Conservation (phyloP, 2,797 vertebrate species). For the Aulostomus chinensis region DNA sequence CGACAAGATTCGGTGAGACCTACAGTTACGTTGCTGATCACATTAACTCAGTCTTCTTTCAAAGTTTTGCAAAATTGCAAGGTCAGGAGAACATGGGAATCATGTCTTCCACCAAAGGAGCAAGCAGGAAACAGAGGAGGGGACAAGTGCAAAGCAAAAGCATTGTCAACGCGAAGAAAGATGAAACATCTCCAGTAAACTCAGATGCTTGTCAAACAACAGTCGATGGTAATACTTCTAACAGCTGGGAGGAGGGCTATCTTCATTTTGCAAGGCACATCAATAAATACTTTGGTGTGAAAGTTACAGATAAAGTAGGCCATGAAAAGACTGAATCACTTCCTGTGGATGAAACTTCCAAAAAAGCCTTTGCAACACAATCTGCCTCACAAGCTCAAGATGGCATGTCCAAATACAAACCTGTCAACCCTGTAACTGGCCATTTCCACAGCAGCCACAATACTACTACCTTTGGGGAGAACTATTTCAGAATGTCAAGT, state of each 20-base stretch:
- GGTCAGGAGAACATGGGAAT: conserved; percentile 10
- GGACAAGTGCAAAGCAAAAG: conserved; percentile 21
- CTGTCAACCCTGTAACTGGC: conserved; percentile 15
- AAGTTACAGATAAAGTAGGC: conserved; percentile 37
- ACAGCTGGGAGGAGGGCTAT: conserved; percentile 69
- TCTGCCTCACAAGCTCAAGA: conserved; percentile 19
- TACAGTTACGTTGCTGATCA: conserved; percentile 74
- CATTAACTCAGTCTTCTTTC: conserved; percentile 72
- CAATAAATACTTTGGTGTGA: conserved; percentile 77
- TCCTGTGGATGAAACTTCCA: background rate
- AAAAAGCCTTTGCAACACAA: conserved; percentile 8
- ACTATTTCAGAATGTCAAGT: conserved; percentile 62
- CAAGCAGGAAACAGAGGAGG: conserved; percentile 24
- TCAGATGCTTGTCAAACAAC: background rate
- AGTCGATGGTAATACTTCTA: conserved; percentile 9
- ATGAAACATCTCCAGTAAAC: conserved; percentile 16
- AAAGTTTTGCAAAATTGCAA: conserved; percentile 15
- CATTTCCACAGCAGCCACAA: conserved; percentile 71
- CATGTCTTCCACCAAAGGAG: background rate
- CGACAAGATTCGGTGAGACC: conserved; percentile 74
- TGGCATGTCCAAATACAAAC: conserved; percentile 3
- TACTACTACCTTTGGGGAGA: conserved; percentile 66
- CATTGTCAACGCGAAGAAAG: background rate
- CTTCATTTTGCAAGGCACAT: conserved; percentile 69
- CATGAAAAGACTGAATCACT: conserved; percentile 4